phyloP scores from a whole-genome alignment of 2,797 vertebrate genomes.

The Vespertilio murinus region DNA sequence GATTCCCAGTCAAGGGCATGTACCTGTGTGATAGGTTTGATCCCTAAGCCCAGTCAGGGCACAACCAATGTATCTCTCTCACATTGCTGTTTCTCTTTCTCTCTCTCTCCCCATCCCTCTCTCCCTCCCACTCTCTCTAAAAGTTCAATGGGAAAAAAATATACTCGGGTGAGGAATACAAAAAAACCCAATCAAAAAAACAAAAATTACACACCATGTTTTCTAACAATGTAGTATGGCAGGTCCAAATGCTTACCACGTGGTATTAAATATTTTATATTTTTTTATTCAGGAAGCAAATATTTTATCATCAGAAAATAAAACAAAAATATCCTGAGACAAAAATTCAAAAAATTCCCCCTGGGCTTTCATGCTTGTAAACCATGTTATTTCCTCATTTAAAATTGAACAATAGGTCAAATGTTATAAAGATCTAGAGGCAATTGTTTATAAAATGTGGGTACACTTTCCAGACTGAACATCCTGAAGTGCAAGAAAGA shows the following conservation, averaged over 20 bases:
- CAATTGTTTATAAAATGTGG: neutral
- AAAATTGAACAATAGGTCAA: conserved; percentile 60
- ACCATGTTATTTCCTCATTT: conserved; percentile 14
- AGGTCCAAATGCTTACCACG: neutral
- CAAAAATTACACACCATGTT: neutral
- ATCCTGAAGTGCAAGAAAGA: neutral
- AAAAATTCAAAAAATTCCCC: conserved; percentile 52
- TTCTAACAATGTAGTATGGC: neutral
- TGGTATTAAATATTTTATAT: neutral
- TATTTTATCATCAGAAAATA: conserved; percentile 43
- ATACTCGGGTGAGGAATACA: no score
- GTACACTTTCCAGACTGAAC: neutral
- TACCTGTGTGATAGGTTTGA: no score
- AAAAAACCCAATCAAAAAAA: no score
- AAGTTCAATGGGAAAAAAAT: no score
- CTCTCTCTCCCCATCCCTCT: no score
- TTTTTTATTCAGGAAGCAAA: conserved; percentile 38
- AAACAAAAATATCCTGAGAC: conserved; percentile 38
- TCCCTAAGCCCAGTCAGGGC: no score
- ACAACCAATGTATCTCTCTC: no score
- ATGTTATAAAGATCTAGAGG: neutral
- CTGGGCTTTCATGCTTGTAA: neutral
- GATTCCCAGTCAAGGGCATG: no score
- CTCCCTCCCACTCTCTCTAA: no score
- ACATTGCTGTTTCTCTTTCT: no score